A percentile compares a stretch with the other conserved stretches of the same genome.
Conservation (phyloP, 1,140 invertebrate genomes). For the Mycetomoellerius zeteki region DNA sequence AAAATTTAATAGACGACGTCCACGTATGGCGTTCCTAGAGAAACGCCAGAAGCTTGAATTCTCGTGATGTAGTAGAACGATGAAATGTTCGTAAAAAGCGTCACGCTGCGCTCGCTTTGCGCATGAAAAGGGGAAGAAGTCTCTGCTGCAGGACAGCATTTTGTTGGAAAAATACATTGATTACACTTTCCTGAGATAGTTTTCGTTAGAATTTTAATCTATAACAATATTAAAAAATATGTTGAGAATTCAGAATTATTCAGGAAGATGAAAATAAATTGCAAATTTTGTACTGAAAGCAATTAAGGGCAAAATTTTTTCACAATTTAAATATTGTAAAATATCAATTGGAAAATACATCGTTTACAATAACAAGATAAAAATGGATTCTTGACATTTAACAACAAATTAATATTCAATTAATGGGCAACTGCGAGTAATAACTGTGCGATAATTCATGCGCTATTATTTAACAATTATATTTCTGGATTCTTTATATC, state of each 20-base stretch:
- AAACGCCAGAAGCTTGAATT: conserved; percentile 42
- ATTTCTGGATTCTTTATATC: no score
- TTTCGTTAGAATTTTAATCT: not conserved
- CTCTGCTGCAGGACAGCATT: not conserved
- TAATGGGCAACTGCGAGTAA: no score
- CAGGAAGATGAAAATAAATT: not conserved
- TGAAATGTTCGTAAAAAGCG: conserved; percentile 56
- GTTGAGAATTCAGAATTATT: not conserved
- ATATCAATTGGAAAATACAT: no score
- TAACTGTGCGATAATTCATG: no score
- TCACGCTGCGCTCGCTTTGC: not conserved
- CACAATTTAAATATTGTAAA: no score
- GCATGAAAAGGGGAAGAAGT: conserved; percentile 23
- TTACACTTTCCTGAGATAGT: not conserved
- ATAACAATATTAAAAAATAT: not conserved
- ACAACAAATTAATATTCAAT: no score
- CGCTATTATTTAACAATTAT: no score
- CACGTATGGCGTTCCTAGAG: conserved; percentile 43
- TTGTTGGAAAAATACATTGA: conserved; percentile 36
- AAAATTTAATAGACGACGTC: conserved; percentile 58
- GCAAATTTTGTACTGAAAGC: not conserved
- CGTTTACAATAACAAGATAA: no score
- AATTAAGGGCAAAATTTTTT: no score
- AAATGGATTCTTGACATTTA: no score
- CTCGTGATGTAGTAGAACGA: conserved; percentile 30